Base-by-base conservation (phyloP, 2,797 vertebrate genomes). In the Dicrostonyx torquatus region DNA sequence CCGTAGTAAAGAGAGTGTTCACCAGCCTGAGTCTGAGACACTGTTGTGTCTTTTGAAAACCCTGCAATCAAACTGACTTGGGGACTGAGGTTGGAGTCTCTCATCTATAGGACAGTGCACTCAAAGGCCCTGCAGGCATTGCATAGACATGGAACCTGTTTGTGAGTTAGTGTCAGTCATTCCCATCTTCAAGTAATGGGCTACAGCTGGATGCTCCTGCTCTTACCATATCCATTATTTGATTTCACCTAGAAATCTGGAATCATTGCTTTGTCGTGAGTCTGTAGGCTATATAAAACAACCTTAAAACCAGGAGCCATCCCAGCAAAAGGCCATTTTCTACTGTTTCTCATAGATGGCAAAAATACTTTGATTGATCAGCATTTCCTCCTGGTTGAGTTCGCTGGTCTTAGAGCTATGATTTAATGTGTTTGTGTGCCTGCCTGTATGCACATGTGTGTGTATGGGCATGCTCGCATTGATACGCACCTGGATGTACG, bases 111-210 rank as follows among this genome's bases (percentile, higher is more conserved):
- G 75, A 15, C 17, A 6, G 9, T 64, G 37, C 77, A 24, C 24
- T 24, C n/a, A 70, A 34, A 77, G 3, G 0, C 22, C 53, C 84
- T 43, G 58, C 34, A 77, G 3, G 0, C 22, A 60, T 87, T 43
- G 58, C 34, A 0, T 2, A 3, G 24, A 26, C 14, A 26, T 11
- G 2, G 9, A 58, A 1, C 58, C n/a, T n/a, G 6, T 37, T 62
- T 40, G 2, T 14, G 40, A 72, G 2, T 24, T 22, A 48, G 45
- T 48, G 18, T 0, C 2, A 10, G 17, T n/a, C 60, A 9, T 26
- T 50, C 73, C 68, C 15, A 4, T 40, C 66, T 40, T 60, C 20
- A n/a, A 2, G 58, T n/a, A 45, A 37, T 0, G 5, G 72, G 17
- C 13, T 76, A 6, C 20, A n/a, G 1, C 45, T 31, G 53, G 37